phyloP scores from a whole-genome alignment of 2,113 vertebrate genomes.

The Bos indicus region DNA sequence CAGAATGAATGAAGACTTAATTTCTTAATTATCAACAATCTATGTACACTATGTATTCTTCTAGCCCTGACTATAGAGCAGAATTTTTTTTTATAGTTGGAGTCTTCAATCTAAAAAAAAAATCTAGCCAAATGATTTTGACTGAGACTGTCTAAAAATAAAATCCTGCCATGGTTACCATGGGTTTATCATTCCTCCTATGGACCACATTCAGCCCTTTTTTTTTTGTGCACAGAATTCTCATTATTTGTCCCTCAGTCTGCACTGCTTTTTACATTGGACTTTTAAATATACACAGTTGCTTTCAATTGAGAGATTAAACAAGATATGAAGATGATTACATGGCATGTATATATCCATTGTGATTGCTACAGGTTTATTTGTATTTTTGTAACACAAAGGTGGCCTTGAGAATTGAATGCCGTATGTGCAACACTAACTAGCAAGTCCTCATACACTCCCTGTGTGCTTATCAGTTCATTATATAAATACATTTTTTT shows the following conservation, averaged over 20 bases:
- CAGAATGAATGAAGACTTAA: not conserved
- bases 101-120: conserved; percentile 31
- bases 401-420: not conserved
- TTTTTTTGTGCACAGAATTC: conserved; percentile 16
- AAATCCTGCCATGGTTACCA: conserved; percentile 30
- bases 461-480: not conserved
- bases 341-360: not conserved
- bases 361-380: not conserved
- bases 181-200: conserved; percentile 7
- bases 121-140: conserved; percentile 28
- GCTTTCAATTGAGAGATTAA: conserved; percentile 24
- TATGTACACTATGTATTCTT: not conserved
- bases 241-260: not conserved
- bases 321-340: not conserved
- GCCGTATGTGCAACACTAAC: not conserved
- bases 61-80: not conserved
- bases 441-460: not conserved
- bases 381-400: not conserved
- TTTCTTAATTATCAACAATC: not conserved
- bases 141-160: conserved; percentile 46
- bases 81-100: not conserved
- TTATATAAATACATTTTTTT: not conserved
- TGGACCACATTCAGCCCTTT: not conserved
- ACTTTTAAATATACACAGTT: conserved; percentile 9
- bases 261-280: not conserved